Base-by-base conservation (phyloP, 2,888 invertebrate genomes). In the Drosophila quinaria region DNA sequence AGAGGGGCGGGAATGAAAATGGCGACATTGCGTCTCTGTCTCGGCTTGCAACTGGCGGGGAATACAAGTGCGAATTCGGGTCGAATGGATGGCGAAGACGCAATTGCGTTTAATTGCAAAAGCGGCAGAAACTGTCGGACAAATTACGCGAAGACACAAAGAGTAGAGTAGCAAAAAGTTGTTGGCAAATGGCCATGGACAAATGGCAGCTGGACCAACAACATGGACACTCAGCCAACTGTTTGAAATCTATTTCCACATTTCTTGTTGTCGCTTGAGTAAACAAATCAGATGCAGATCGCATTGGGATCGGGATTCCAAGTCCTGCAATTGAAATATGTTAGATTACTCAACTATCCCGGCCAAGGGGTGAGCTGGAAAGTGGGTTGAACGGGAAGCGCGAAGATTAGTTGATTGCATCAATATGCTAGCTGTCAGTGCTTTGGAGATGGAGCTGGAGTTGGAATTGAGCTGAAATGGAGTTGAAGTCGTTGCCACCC, bases 331-430 rank as follows among this genome's bases (percentile, higher is more conserved):
- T 72, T 80, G 74, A 71, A 74, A 73, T 67, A 72, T 81, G 63
- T 75, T 73, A 65, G 76, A 72, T 80, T 65, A 70, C 47, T 60
- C 44, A 62, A 55, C 58, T 60, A 70, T 61, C n/a, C n/a, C 55
- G 17, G 47, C 9, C 19, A 6, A 42, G 47, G 67, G 44, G 8
- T 33, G 77, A 61, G 56, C 59, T 60, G 29, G 29, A 8, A 29
- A 29, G 29, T 29, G 5, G 29, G 56, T 59, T 69, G 76, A 74
- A 54, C 61, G 73, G 80, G 82, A 89, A 92, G 92, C 92, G 92
- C 92, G 91, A 92, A 92, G 92, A 92, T 92, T 92, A 92, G 91
- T 89, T 92, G 92, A 92, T 92, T 92, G 92, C 92, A 81, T 90
- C 92, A 91, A 92, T 92, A 92, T 92, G 92, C 89, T 92, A 70